These are phyloP conservation scores for Drosophila willistoni DNA, from an alignment of 1,140 invertebrate species.

Conservation along the genomic window DNA sequence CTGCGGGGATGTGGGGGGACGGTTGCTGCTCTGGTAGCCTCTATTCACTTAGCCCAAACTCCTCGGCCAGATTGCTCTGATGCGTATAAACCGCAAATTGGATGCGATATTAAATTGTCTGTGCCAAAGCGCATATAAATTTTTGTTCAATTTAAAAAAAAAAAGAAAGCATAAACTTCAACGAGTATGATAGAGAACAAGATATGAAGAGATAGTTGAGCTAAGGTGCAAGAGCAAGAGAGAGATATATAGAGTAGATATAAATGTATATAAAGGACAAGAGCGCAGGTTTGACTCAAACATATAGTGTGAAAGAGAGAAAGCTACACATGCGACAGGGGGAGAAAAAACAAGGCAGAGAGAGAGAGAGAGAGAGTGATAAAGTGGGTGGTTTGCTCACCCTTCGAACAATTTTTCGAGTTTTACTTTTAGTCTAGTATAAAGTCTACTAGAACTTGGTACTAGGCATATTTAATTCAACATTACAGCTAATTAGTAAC, in stretches of 20 bases:
- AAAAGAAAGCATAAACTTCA: slow-evolving; percentile 40
- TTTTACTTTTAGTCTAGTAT: neutral
- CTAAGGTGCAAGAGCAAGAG: slow-evolving; percentile 10
- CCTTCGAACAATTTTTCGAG: neutral
- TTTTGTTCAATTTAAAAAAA: slow-evolving; percentile 81
- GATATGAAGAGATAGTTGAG: slow-evolving; percentile 24
- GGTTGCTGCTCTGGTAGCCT: slow-evolving; percentile 5
- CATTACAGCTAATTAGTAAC: slow-evolving; percentile 55
- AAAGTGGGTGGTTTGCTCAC: neutral
- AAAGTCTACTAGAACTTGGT: neutral
- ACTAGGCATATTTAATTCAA: too few species aligned
- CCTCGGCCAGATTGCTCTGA: slow-evolving; percentile 54
- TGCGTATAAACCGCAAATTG: slow-evolving; percentile 83
- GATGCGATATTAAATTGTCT: slow-evolving; percentile 83
- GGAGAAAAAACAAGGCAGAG: too few species aligned
- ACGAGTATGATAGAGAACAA: slow-evolving; percentile 42
- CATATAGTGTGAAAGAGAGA: neutral
- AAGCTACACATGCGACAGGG: neutral
- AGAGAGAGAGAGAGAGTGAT: neutral
- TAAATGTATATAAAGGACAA: neutral
- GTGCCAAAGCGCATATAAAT: slow-evolving; percentile 83
- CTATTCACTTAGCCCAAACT: slow-evolving; percentile 10
- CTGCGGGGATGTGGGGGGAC: neutral
- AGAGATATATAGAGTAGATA: neutral
- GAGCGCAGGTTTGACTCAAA: slow-evolving; percentile 13